phyloP scores from a whole-genome alignment of 2,113 vertebrate genomes.

The Pelvicachromis taeniatus region DNA sequence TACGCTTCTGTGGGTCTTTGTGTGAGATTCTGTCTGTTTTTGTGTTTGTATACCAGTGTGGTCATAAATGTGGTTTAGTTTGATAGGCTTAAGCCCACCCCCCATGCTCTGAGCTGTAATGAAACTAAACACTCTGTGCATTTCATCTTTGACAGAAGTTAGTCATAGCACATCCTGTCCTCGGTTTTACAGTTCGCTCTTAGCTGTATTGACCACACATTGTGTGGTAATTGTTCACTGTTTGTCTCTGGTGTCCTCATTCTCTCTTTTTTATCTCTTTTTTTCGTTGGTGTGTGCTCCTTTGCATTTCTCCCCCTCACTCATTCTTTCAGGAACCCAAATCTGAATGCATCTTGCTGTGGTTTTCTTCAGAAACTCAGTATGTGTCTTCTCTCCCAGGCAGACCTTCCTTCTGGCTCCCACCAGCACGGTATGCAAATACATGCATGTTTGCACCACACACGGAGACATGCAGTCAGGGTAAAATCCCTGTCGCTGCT shows the following conservation, averaged over 20 bases:
- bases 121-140: conserved; percentile 15
- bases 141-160: conserved; percentile 11
- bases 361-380: conserved; percentile 84
- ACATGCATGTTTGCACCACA: neutral
- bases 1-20: neutral
- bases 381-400: conserved; percentile 75
- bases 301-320: neutral
- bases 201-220: neutral
- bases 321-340: conserved; percentile 73
- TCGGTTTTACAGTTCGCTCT: neutral
- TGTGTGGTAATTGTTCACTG: neutral
- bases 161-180: neutral
- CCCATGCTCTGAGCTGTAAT: conserved; percentile 33
- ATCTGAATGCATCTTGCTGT: conserved; percentile 84
- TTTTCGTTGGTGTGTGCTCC: neutral
- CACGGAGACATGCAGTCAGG: neutral
- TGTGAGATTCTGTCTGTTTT: neutral
- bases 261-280: neutral
- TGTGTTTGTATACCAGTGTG: neutral
- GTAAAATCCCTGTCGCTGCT: neutral
- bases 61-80: neutral
- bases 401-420: conserved; percentile 50
- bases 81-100: neutral
- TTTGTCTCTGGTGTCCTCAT: neutral
- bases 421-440: conserved; percentile 71